These are phyloP conservation scores for Hozukius guyotensis DNA, from an alignment of 2,797 vertebrate genomes.

Conservation along the genomic window DNA sequence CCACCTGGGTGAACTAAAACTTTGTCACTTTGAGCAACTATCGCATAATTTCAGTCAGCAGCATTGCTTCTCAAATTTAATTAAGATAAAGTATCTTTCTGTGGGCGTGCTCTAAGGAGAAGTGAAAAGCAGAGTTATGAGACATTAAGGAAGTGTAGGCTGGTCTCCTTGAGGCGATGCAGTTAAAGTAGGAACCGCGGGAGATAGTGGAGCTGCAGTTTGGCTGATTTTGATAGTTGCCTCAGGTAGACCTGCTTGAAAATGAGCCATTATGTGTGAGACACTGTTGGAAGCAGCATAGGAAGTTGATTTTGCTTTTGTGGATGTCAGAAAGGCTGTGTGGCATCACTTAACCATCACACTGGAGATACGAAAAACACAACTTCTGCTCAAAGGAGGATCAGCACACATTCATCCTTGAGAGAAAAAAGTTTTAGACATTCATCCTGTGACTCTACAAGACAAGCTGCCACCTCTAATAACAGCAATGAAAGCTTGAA, in stretches of 20 bases:
- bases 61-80: background rate
- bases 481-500: background rate
- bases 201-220: slow-evolving; percentile 12
- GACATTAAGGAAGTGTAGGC: background rate
- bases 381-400: background rate
- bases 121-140: background rate
- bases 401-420: background rate
- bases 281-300: background rate
- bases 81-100: background rate
- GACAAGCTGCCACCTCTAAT: background rate
- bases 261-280: slow-evolving; percentile 26
- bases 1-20: background rate
- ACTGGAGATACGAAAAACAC: background rate
- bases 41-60: background rate
- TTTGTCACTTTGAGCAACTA: background rate
- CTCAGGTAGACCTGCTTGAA: slow-evolving; percentile 21
- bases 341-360: background rate
- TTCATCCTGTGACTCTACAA: background rate
- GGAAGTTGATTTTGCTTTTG: slow-evolving; percentile 20
- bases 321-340: background rate
- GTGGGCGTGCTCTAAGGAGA: background rate
- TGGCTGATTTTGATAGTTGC: slow-evolving; percentile 15
- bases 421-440: background rate
- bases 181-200: background rate
- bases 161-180: background rate